Evolutionary conservation across 2,113 vertebrate species (phyloP).

Genomic region (Xenotilapia caudafasciata): DNA sequence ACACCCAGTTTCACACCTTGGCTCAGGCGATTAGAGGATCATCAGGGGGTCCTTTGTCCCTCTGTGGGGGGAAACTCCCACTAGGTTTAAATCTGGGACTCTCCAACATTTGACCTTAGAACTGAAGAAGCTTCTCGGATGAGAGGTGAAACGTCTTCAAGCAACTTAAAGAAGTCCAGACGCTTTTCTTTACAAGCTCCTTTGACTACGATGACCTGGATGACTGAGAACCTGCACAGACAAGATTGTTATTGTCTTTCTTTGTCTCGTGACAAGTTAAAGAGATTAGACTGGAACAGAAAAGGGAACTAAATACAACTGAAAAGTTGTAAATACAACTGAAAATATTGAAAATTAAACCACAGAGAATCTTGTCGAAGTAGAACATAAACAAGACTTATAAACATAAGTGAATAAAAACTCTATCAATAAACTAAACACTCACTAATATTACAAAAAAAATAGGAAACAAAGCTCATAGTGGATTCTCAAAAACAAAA

Average conservation of each 20-base stretch:
- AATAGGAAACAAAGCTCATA: background rate
- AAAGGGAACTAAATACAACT: background rate
- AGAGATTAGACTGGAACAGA: background rate
- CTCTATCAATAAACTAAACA: background rate
- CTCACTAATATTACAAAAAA: background rate
- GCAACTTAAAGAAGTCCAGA: no score
- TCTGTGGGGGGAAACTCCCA: no score
- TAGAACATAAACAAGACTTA: background rate
- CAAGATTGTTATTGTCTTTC: background rate
- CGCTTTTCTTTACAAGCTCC: no score
- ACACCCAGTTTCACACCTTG: no score
- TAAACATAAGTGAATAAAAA: background rate
- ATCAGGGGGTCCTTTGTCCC: no score
- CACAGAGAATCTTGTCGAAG: fast-evolving
- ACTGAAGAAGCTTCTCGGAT: no score
- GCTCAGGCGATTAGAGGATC: no score
- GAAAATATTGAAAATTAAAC: background rate
- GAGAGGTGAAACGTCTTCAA: no score
- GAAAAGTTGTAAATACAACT: background rate
- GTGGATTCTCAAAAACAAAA: background rate
- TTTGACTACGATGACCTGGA: no score
- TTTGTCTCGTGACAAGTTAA: background rate
- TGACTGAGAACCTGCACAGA: no score
- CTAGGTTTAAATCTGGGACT: no score
- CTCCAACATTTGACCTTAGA: no score